Evolutionary conservation across 2,888 invertebrate species (phyloP), one percentile per base, ranked within the genome.

Genomic region (Morpho helenor): DNA sequence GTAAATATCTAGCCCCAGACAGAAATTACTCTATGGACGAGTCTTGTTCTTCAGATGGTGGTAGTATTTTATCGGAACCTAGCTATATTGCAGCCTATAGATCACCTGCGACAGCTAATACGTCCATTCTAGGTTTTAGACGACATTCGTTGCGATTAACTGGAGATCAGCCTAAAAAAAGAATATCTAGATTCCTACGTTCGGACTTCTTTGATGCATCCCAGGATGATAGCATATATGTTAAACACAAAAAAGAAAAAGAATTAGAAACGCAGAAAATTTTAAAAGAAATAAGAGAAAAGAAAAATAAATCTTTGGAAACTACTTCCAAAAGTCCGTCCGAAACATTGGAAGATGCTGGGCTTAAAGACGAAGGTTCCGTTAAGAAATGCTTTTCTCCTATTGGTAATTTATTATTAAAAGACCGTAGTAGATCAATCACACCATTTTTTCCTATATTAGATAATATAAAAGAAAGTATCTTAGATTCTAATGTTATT

Each of bases 141-240:
- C 81, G 85, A 2, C 80, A 79, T 70, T 80, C 84, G 47, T 68
- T 82, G 68, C 78, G 81, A 56, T 72, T 77, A 49, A 64, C 76
- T 5, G 71, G 69, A 39, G 86, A 89, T 40, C 88, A 90, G 57
- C 86, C 90, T 43, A 92, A 92, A 57, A 92, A 94, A 52, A 92
- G 94, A 63, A 92, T 95, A 59, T 95, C 95, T 7, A 87, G 96
- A 59, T 96, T 96, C 80, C 82, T 96, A 59, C 91, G 96, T 41
- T 94, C 96, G 0, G 96, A 96, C 78, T 96, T 96, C 75, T 95
- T 94, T 74, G 95, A 96, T 65, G 86, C 93, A 2, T 92, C 93
- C 7, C 80, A 92, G 22, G 94, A 94, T 59, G 95, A 95, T 68
- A 94, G 92, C 71, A 85, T 92, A 23, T 93, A 93, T 72, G 91